A percentile compares a stretch with the other conserved stretches of the same genome.
phyloP scores from a whole-genome alignment of 2,797 vertebrate genomes.

The Apodemus agrarius region DNA sequence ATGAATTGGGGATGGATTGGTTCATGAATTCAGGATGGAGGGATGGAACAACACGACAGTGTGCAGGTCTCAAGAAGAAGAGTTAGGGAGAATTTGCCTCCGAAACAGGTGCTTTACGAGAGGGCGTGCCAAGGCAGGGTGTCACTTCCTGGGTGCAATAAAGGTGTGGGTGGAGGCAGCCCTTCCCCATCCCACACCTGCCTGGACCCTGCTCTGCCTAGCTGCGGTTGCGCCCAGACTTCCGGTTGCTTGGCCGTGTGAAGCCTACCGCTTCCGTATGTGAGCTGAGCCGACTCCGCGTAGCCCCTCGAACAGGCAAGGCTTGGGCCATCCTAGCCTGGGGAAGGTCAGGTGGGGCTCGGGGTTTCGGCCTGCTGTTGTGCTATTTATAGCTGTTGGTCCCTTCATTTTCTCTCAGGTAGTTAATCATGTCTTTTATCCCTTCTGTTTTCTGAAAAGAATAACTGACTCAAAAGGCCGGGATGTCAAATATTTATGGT shows the following conservation, averaged over 20 bases:
- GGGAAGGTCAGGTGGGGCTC: neutral
- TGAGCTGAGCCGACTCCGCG: neutral
- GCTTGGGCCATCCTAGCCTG: neutral
- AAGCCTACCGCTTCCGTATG: neutral
- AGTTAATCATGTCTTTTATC: conserved; percentile 48
- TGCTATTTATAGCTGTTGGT: neutral
- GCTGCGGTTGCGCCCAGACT: neutral
- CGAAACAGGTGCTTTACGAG: neutral
- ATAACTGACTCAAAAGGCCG: conserved; percentile 46
- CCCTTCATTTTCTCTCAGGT: conserved; percentile 27
- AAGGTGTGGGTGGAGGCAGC: neutral
- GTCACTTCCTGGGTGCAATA: neutral
- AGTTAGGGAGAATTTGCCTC: neutral
- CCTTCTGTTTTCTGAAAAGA: conserved; percentile 59
- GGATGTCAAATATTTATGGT: conserved; percentile 41
- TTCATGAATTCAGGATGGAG: conserved; percentile 21
- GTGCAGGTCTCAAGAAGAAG: neutral
- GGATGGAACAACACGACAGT: neutral
- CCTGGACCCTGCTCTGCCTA: neutral
- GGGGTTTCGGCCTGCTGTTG: neutral
- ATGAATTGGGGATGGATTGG: conserved; percentile 33
- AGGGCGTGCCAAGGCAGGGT: neutral
- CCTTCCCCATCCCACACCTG: neutral
- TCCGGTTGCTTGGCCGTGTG: neutral
- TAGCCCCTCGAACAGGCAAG: neutral